Conservation (phyloP, 2,113 vertebrate genomes). For the Lophius piscatorius region DNA sequence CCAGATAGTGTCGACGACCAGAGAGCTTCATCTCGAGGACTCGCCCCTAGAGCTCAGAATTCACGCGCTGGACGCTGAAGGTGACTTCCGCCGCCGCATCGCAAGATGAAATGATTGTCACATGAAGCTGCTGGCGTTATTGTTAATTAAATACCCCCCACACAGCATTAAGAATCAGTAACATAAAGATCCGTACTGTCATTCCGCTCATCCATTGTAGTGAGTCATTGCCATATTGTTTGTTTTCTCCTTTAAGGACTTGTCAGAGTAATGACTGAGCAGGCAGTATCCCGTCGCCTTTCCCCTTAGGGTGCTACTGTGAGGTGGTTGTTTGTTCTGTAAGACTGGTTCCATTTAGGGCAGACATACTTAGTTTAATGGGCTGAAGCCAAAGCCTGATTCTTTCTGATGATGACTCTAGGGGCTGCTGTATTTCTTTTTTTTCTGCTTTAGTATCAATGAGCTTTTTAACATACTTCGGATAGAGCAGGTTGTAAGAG, state of each 20-base stretch:
- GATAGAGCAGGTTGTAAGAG: slow-evolving; percentile 23
- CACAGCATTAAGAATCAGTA: no score
- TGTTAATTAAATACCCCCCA: slow-evolving; percentile 5
- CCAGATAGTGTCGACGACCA: slow-evolving; percentile 93
- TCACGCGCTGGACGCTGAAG: slow-evolving; percentile 94
- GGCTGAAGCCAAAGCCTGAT: slow-evolving; percentile 61
- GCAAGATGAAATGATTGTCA: background rate
- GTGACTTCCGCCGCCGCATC: slow-evolving; percentile 64
- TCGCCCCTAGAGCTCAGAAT: slow-evolving; percentile 91
- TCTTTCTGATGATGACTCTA: slow-evolving; percentile 54
- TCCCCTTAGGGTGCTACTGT: slow-evolving; percentile 67
- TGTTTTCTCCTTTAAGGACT: slow-evolving; percentile 26
- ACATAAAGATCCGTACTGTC: no score
- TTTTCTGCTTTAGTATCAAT: slow-evolving; percentile 43
- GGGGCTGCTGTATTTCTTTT: slow-evolving; percentile 20
- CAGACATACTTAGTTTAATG: slow-evolving; percentile 64
- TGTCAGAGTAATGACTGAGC: slow-evolving; percentile 34
- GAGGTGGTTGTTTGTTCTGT: slow-evolving; percentile 83
- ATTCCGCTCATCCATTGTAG: background rate
- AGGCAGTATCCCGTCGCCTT: slow-evolving; percentile 34
- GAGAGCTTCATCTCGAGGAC: slow-evolving; percentile 95
- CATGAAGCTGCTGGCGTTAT: background rate
- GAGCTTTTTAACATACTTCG: slow-evolving; percentile 40
- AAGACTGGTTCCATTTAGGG: slow-evolving; percentile 58
- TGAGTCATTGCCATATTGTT: slow-evolving; percentile 10